Evolutionary conservation across 2,888 invertebrate genomes (phyloP).

Genomic region (Pseudococcus jackbeardsleyi): DNA sequence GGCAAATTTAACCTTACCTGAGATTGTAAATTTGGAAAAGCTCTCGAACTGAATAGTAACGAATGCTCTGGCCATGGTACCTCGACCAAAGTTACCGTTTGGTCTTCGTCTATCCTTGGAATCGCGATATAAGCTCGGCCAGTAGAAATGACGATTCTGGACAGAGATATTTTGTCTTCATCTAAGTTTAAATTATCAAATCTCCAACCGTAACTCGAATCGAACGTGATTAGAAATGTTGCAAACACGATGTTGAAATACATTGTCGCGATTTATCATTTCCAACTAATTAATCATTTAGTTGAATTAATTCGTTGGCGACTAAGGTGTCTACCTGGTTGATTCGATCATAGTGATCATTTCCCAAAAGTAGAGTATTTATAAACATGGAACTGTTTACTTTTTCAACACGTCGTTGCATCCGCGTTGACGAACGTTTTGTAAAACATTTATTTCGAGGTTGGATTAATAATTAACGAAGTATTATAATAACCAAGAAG

Average conservation of each 20-base stretch:
- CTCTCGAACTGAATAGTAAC: constrained; percentile 4
- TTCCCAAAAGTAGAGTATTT: background rate
- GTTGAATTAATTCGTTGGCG: background rate
- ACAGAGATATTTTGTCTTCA: constrained; percentile 45
- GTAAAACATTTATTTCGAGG: background rate
- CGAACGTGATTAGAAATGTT: background rate
- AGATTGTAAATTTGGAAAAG: constrained; percentile 38
- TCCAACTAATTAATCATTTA: background rate
- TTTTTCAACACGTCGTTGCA: background rate
- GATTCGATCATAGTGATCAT: background rate
- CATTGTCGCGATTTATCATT: background rate
- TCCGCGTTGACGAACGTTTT: background rate
- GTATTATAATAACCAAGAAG: too few relatives aligned
- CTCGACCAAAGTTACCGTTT: constrained; percentile 70
- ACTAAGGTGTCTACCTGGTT: background rate
- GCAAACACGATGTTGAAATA: background rate
- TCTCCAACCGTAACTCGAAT: background rate
- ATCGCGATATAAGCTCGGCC: constrained; percentile 71
- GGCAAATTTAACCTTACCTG: constrained; percentile 26
- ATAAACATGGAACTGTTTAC: background rate
- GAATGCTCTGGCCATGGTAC: constrained; percentile 69
- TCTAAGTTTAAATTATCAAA: constrained; percentile 37
- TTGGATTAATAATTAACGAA: too few relatives aligned
- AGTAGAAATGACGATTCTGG: constrained; percentile 69
- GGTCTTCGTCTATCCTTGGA: constrained; percentile 69